Evolutionary conservation across 2,888 invertebrate genomes (phyloP).

Genomic region (Nipponacmea schrenckii): DNA sequence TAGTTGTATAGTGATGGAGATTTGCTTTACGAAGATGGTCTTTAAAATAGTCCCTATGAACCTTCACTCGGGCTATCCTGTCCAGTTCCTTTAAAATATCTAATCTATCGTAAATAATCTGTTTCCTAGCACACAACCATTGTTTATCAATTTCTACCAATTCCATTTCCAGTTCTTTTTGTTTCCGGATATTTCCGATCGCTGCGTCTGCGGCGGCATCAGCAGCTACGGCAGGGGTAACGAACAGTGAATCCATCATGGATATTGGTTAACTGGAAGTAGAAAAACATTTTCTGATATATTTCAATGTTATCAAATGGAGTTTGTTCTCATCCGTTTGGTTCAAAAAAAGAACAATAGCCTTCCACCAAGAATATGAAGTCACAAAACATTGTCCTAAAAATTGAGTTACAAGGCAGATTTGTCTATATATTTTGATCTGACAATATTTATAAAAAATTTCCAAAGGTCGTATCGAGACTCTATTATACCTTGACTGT

Average conservation of each 20-base stretch:
- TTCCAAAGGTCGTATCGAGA: no score
- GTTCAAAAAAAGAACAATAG: no score
- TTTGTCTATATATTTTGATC: no score
- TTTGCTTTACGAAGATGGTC: constrained; percentile 13
- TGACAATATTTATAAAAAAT: no score
- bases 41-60: constrained; percentile 16
- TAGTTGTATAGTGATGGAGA: constrained; percentile 15
- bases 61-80: constrained; percentile 13
- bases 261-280: no score
- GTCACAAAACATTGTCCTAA: no score
- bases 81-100: constrained; percentile 23
- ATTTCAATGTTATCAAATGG: no score
- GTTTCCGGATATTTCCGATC: constrained; percentile 27
- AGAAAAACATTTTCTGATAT: no score
- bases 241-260: neutral
- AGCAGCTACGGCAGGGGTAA: neutral
- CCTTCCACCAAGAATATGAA: no score
- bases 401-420: no score
- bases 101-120: constrained; percentile 21
- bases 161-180: constrained; percentile 28
- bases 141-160: constrained; percentile 22
- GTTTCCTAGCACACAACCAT: constrained; percentile 23
- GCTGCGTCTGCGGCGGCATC: constrained; percentile 15
- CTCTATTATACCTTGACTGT: no score
- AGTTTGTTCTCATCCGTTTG: no score